These are phyloP conservation scores for Stegana nigrithorax DNA, from an alignment of 2,888 invertebrate species.

Conservation along the genomic window DNA sequence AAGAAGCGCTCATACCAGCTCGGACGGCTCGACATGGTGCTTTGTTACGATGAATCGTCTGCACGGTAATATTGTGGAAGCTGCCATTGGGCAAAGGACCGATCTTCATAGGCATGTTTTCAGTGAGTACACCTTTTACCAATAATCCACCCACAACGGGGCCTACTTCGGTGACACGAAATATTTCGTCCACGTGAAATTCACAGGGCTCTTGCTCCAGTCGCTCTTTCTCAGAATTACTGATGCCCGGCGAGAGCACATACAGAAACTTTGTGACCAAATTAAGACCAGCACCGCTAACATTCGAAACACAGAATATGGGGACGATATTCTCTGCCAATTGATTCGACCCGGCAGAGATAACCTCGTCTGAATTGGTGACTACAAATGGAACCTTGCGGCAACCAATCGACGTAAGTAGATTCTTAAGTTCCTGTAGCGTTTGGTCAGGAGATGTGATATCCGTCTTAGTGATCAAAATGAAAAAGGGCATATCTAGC, in stretches of 20 bases:
- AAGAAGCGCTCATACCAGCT: slow-evolving; percentile 90
- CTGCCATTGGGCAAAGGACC: slow-evolving; percentile 83
- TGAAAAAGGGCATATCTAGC: slow-evolving; percentile 88
- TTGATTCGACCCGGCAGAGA: slow-evolving; percentile 78
- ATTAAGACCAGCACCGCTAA: slow-evolving; percentile 86
- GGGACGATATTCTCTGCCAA: slow-evolving; percentile 76
- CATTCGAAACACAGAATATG: slow-evolving; percentile 90
- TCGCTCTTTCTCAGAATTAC: slow-evolving; percentile 75
- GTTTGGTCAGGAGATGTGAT: slow-evolving; percentile 74
- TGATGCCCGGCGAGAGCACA: slow-evolving; percentile 79
- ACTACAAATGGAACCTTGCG: slow-evolving; percentile 76
- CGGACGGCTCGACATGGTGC: slow-evolving; percentile 89
- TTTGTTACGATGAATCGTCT: slow-evolving; percentile 91
- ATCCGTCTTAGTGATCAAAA: slow-evolving; percentile 94
- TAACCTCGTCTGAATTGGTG: slow-evolving; percentile 77
- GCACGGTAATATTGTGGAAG: slow-evolving; percentile 81
- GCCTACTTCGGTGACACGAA: slow-evolving; percentile 84
- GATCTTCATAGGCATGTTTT: slow-evolving; percentile 82
- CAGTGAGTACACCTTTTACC: slow-evolving; percentile 85
- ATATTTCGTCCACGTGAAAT: slow-evolving; percentile 96
- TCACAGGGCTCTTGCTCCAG: slow-evolving; percentile 81
- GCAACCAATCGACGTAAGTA: slow-evolving; percentile 77
- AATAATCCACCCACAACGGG: slow-evolving; percentile 88
- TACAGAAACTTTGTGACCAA: slow-evolving; percentile 88
- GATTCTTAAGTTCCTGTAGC: slow-evolving; percentile 72